Evolutionary conservation across 2,113 vertebrate genomes (phyloP), one percentile per base, ranked within the genome.

Genomic region (Limnothrissa miodon): DNA sequence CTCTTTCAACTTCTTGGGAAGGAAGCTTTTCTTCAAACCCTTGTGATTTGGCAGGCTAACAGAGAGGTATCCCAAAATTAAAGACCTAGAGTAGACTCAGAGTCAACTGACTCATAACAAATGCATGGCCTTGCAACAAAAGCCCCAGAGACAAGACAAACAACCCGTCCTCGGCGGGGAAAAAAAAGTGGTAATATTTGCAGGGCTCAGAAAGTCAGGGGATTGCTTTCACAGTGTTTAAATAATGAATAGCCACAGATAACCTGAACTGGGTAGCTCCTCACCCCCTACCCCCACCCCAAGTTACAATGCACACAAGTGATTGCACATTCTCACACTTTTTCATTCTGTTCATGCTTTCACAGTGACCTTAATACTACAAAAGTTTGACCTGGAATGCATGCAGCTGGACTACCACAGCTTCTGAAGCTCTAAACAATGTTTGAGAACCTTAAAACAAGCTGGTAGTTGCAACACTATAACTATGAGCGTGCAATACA

Each of bases 21-120:
- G 45, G 29, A 70, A 66, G 66, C 81, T 46, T 45, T 33, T 79
- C 44, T 85, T 59, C 8, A 83, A 85, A 86, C 80, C 81, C 66
- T 81, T 48, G 13, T 33, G 56, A 83, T 33, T 45, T 70, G 56
- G 80, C 83, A 82, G 48, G 5, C 21, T 80, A 56, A 59, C 44
- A 45, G 56, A 70, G 79, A 85, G 46, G 48, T 81, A 81, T 51
- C 80, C 82, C 45, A 84, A 74, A 87, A 87, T 87, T 79, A 87
- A 66, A 85, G 80, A 82, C 80, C 48, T 39, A 2, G 29, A 80
- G 56, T 85, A 74, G 33, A 62, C 84, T 21, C 5, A 21, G 45
- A 25, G 82, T 83, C 80, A 82, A 29, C 19, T 25, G 62, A 53
- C 66, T 81, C 59, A 13, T 13, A 39, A 33, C 66, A 74, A 74